These are phyloP conservation scores for Poliocrania exsul DNA, from an alignment of 2,797 vertebrate genomes.

Conservation along the genomic window DNA sequence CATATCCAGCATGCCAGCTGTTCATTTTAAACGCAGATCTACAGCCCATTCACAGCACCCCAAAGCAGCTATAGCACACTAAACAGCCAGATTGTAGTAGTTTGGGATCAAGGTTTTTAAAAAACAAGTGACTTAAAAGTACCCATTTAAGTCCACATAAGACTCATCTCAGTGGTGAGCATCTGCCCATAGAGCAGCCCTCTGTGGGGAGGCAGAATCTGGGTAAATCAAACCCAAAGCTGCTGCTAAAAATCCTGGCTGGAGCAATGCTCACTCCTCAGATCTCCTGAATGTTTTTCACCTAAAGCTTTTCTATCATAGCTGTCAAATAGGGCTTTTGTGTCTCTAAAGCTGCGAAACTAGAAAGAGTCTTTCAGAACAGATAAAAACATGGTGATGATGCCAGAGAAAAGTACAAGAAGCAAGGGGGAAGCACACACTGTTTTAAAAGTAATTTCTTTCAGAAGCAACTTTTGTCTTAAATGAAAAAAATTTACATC, in stretches of 20 bases:
- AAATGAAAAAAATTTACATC: background rate
- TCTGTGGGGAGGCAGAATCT: background rate
- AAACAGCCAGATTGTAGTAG: background rate
- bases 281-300: background rate
- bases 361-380: background rate
- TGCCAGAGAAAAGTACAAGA: background rate
- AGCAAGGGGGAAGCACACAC: background rate
- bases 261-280: background rate
- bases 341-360: background rate
- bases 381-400: background rate
- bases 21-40: background rate
- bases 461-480: background rate
- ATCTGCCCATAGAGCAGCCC: rapidly evolving
- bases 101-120: background rate
- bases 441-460: background rate
- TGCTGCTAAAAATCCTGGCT: background rate
- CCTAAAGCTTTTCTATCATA: background rate
- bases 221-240: background rate
- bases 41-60: background rate
- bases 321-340: background rate
- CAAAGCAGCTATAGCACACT: rapidly evolving
- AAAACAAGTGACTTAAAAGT: background rate
- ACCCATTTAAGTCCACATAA: background rate
- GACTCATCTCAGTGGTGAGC: background rate
- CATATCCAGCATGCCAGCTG: background rate